Conservation (phyloP, 1,140 invertebrate genomes). For the Helicorthomorpha holstii region DNA sequence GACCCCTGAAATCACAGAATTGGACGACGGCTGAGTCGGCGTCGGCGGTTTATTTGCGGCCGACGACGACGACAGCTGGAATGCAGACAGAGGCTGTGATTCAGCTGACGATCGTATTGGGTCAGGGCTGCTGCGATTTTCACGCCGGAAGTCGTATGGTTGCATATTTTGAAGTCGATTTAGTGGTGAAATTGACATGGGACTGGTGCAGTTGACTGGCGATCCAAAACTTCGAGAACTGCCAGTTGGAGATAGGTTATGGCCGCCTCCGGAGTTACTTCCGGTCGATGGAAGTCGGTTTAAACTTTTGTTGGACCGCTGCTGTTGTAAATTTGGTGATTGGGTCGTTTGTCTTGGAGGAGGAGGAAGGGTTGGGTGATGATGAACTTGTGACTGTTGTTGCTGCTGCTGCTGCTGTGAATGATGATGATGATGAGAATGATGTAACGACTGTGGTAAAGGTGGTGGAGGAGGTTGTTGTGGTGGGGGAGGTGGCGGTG, state of each 20-base stretch:
- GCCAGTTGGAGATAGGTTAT: constrained; percentile 6
- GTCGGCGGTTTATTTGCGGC: neutral
- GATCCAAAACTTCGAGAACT: constrained; percentile 16
- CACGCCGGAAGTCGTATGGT: constrained; percentile 77
- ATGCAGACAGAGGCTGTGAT: constrained; percentile 9
- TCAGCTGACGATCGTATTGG: constrained; percentile 5
- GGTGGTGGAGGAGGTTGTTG: constrained; percentile 12
- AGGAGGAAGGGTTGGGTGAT: constrained; percentile 14
- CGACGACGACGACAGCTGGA: constrained; percentile 15
- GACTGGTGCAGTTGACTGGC: constrained; percentile 19
- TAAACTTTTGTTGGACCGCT: neutral
- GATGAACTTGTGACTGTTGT: constrained; percentile 21
- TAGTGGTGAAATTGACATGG: constrained; percentile 43
- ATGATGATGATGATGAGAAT: constrained; percentile 11
- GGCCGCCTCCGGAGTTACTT: constrained; percentile 1
- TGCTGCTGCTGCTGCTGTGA: constrained; percentile 21
- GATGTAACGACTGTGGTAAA: too few relatives aligned
- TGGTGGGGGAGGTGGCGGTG: constrained; percentile 12
- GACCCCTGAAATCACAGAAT: too few relatives aligned
- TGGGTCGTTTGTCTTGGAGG: constrained; percentile 13
- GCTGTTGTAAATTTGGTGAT: constrained; percentile 22
- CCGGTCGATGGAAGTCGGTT: constrained; percentile 16
- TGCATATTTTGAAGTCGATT: constrained; percentile 86
- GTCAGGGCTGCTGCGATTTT: constrained; percentile 34
- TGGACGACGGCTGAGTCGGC: constrained; percentile 1